These are phyloP conservation scores for Ataeniobius toweri DNA, from an alignment of 2,797 vertebrate genomes.

Conservation along the genomic window DNA sequence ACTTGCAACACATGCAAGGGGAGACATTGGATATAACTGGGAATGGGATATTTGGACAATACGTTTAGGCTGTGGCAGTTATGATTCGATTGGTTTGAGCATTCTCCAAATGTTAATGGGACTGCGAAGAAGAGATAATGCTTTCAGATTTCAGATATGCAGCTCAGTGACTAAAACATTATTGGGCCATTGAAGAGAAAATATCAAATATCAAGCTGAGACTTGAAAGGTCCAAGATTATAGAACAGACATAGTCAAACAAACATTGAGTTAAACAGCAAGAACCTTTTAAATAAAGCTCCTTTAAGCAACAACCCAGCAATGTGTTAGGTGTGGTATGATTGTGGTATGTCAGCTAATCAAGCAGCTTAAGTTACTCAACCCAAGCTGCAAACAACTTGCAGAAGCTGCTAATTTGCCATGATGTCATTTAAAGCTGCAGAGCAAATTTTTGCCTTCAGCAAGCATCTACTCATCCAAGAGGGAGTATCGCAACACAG, in stretches of 20 bases:
- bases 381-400: conserved; percentile 47
- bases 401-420: conserved; percentile 47
- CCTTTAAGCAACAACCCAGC: conserved; percentile 7
- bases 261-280: conserved; percentile 6
- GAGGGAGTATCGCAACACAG: conserved; percentile 29
- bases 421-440: conserved; percentile 47
- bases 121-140: conserved; percentile 23
- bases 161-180: conserved; percentile 1
- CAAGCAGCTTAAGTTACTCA: conserved; percentile 29
- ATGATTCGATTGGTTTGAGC: conserved; percentile 28
- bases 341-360: conserved; percentile 52
- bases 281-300: conserved; percentile 15
- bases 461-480: conserved; percentile 13
- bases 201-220: conserved; percentile 27
- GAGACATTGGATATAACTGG: conserved; percentile 42
- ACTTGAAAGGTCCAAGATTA: conserved; percentile 5
- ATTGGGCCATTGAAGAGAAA: conserved; percentile 16
- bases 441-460: conserved; percentile 28
- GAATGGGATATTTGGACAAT: conserved; percentile 42
- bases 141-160: conserved; percentile 13
- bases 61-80: conserved; percentile 35
- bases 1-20: conserved; percentile 35
- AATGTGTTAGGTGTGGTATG: conserved; percentile 46
- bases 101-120: conserved; percentile 39
- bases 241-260: conserved; percentile 9